Evolutionary conservation across 2,888 invertebrate species (phyloP).

Genomic region (Arge pagana): DNA sequence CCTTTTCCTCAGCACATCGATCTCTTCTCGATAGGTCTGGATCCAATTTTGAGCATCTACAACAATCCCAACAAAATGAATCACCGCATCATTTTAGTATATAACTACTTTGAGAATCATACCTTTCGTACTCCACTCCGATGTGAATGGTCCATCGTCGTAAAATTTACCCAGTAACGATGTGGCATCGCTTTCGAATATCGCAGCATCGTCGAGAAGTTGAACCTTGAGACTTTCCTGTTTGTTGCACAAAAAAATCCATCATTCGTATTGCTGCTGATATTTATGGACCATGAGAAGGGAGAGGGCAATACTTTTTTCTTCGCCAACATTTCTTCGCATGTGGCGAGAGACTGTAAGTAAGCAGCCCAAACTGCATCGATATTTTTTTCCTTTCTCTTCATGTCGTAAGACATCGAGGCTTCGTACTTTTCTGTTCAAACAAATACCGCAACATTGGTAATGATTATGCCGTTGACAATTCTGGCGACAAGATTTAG

Average conservation of each 20-base stretch:
- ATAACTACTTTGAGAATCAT: slow-evolving; percentile 3
- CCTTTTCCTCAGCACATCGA: slow-evolving; percentile 65
- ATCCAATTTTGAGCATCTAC: slow-evolving; percentile 65
- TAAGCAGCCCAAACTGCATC: slow-evolving; percentile 73
- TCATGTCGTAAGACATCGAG: slow-evolving; percentile 67
- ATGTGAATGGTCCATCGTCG: slow-evolving; percentile 68
- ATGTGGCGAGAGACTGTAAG: slow-evolving; percentile 69
- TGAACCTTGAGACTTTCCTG: slow-evolving; percentile 72
- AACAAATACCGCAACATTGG: slow-evolving; percentile 16
- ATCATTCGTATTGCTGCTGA: neutral
- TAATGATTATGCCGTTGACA: neutral
- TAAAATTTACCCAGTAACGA: slow-evolving; percentile 72
- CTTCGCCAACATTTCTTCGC: slow-evolving; percentile 73
- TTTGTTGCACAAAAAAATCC: slow-evolving; percentile 24
- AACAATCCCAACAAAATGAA: slow-evolving; percentile 8
- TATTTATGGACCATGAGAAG: neutral
- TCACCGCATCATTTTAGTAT: neutral
- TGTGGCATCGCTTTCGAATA: slow-evolving; percentile 71
- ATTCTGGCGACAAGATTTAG: slow-evolving; percentile 10
- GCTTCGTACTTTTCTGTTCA: slow-evolving; percentile 74
- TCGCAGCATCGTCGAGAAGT: slow-evolving; percentile 72
- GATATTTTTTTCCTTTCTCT: slow-evolving; percentile 64
- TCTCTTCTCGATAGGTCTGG: slow-evolving; percentile 61
- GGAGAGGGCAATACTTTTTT: slow-evolving; percentile 63
- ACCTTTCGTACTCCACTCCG: slow-evolving; percentile 59